Percentiles rank a stretch among this genome's conserved stretches.
Conservation (phyloP, 2,797 vertebrate species). For the Phylloscopus collybita region DNA sequence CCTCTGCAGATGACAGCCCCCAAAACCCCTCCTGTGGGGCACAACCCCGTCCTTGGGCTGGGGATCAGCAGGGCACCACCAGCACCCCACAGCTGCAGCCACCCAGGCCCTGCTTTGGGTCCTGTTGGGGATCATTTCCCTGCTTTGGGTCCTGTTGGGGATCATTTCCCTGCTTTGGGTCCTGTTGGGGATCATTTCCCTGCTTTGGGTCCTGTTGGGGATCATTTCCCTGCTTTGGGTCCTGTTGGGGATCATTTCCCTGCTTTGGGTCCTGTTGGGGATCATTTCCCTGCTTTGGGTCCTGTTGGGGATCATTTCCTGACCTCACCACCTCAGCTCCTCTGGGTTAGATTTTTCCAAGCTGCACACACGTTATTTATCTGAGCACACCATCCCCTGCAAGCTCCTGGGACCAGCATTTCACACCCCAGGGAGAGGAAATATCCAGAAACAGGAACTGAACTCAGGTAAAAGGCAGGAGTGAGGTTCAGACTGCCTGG, state of each 20-base stretch:
- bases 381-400: not conserved
- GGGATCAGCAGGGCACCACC: not conserved
- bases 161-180: too few relatives aligned
- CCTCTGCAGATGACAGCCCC: not conserved
- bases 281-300: too few relatives aligned
- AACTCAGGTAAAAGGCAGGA: not conserved
- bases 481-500: not conserved
- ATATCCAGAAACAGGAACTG: not conserved
- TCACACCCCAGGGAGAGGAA: accelerated
- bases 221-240: too few relatives aligned
- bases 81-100: not conserved
- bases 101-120: not conserved
- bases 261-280: too few relatives aligned
- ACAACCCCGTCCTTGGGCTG: not conserved
- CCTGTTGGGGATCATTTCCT: not conserved
- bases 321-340: accelerated
- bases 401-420: not conserved
- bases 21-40: not conserved
- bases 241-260: too few relatives aligned
- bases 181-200: too few relatives aligned
- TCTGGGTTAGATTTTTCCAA: not conserved
- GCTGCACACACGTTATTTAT: accelerated
- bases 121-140: not conserved
- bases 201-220: too few relatives aligned
- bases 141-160: too few relatives aligned